A percentile compares a stretch with the other conserved stretches of the same genome.
Evolutionary conservation across 37 sponge, comb jelly and placozoan genomes (phyloP).

Genomic region (Amphimedon queenslandica): DNA sequence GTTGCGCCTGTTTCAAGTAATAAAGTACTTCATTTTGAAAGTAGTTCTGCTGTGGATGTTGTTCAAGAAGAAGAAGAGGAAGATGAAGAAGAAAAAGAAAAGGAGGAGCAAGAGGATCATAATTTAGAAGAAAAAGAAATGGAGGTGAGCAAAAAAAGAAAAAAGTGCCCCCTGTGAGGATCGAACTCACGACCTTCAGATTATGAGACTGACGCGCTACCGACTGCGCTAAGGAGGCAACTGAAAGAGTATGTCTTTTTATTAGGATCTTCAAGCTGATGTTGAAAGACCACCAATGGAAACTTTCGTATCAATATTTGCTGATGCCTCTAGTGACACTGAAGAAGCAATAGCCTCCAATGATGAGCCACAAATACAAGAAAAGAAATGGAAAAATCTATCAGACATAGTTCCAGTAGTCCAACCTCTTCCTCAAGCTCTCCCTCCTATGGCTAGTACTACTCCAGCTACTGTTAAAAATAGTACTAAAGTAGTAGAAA

Average conservation of each 20-base stretch:
- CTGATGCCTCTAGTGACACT: conserved; percentile 62
- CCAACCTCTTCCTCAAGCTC: neutral
- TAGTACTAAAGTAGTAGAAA: neutral
- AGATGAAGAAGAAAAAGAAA: neutral
- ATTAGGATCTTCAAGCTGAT: neutral
- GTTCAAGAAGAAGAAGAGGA: neutral
- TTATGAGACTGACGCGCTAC: conserved; percentile 99
- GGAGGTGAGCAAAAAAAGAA: conserved; percentile 23
- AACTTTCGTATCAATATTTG: conserved; percentile 88
- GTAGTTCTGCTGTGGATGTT: neutral
- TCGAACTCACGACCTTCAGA: conserved; percentile 99
- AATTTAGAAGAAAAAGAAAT: neutral
- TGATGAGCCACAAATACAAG: neutral
- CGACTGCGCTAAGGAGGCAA: conserved; percentile 95
- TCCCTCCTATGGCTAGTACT: neutral
- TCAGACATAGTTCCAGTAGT: neutral
- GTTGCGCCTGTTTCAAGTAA: neutral
- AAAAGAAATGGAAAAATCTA: neutral
- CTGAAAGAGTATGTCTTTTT: neutral
- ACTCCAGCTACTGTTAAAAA: neutral
- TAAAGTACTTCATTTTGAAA: neutral
- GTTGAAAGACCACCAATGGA: conserved; percentile 75
- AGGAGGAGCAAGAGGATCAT: neutral
- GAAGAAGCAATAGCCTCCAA: neutral
- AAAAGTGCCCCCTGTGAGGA: conserved; percentile 94